Base-by-base conservation (phyloP, 2,888 invertebrate species). In the Craniophora ligustri region DNA sequence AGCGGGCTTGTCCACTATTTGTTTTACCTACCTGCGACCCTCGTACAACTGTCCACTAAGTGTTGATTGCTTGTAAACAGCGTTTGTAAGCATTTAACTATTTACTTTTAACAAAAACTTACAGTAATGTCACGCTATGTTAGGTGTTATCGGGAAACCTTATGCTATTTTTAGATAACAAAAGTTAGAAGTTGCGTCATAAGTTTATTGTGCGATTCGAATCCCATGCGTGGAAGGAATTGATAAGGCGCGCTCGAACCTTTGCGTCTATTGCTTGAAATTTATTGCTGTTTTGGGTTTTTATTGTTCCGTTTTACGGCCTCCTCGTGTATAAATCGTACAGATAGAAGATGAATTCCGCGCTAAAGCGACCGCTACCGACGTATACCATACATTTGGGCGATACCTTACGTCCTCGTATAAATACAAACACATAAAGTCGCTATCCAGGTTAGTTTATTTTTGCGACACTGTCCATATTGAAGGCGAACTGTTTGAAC, bases 251-350 rank as follows among this genome's bases (percentile, higher is more conserved):
- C 84, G 88, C 86, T 90, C 87, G 88, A 92, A 91, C 93, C 93
- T 93, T 91, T 88, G 92, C 93, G 89, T 91, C 92, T 92, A 92
- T 93, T 92, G 91, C 92, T 88, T 82, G 86, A 92, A 94, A 94
- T 94, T 93, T 94, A 94, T 94, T 90, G 91, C 92, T 94, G 94
- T 94, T 94, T 94, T 93, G 93, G 93, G 93, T 93, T 94, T 94
- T 94, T 94, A 94, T 94, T 94, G 94, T 94, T 94, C 91, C 91
- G 92, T 92, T 94, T 94, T 94, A 94, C 91, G 91, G 91, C 93
- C 90, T 91, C 84, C 85, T 85, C 91, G 89, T 88, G 82, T 89
- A 92, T 93, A 93, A 93, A 93, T 92, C 89, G 89, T 87, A 87
- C 85, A 92, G 93, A 92, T 92, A 93, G 88, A 92, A 92, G 91